A percentile compares a stretch with the other conserved stretches of the same genome.
Evolutionary conservation across 2,113 vertebrate species (phyloP).

Genomic region (Trochalopteron elliotii): DNA sequence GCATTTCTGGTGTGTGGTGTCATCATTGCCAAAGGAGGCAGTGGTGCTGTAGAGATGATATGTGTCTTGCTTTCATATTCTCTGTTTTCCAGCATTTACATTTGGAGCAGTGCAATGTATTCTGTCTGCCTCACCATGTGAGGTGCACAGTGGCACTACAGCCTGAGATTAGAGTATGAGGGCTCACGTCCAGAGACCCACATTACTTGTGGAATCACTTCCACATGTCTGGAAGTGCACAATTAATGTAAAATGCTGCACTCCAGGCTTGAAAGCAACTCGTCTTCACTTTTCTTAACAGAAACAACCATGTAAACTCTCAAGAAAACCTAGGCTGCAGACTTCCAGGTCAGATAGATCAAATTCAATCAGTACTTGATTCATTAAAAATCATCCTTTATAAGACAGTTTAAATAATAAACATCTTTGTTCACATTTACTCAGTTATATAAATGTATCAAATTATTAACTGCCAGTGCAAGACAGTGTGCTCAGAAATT

Average conservation of each 20-base stretch:
- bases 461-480: neutral
- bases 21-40: neutral
- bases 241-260: neutral
- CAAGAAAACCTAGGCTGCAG: neutral
- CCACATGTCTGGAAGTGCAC: neutral
- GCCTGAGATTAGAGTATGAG: neutral
- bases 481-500: neutral
- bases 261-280: neutral
- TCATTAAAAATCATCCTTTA: neutral
- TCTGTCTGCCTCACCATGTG: neutral
- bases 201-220: neutral
- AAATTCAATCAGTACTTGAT: neutral
- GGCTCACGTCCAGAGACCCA: neutral
- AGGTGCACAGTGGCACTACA: neutral
- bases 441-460: neutral
- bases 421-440: neutral
- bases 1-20: neutral
- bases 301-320: neutral
- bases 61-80: neutral
- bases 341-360: neutral
- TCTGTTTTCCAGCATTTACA: neutral
- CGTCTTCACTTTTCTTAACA: neutral
- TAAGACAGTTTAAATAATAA: neutral
- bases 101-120: neutral
- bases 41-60: neutral